Evolutionary conservation across 2,888 invertebrate species (phyloP).

Genomic region (Lissonota sp.): DNA sequence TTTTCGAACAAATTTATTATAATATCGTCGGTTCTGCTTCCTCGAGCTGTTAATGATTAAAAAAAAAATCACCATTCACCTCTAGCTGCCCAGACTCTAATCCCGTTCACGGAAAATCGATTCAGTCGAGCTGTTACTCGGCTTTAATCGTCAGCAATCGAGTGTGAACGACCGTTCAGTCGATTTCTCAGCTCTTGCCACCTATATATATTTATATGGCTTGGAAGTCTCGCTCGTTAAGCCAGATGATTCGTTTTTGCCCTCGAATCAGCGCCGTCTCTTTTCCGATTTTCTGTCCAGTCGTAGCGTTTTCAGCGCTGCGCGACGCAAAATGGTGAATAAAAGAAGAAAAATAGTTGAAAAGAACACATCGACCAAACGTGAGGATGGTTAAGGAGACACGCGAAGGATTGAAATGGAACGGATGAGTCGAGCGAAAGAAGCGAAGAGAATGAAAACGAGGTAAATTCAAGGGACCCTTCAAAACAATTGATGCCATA

Average conservation of each 20-base stretch:
- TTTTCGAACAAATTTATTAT: too few relatives aligned
- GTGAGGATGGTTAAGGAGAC: slow-evolving; percentile 4
- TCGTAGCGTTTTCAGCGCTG: slow-evolving; percentile 6
- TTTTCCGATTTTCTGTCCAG: slow-evolving; percentile 12
- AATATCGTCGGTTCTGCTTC: too few relatives aligned
- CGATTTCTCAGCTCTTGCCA: slow-evolving; percentile 24
- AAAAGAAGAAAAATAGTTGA: not conserved
- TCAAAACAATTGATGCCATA: not conserved
- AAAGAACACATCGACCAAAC: slow-evolving; percentile 8
- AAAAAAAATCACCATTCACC: slow-evolving; percentile 9
- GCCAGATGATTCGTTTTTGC: slow-evolving; percentile 56
- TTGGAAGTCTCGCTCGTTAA: slow-evolving; percentile 51
- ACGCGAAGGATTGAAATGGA: slow-evolving; percentile 18
- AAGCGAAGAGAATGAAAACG: not conserved
- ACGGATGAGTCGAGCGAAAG: not conserved
- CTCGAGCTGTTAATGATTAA: too few relatives aligned
- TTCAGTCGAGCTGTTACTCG: slow-evolving; percentile 54
- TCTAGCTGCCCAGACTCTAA: slow-evolving; percentile 20
- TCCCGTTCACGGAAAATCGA: slow-evolving; percentile 45
- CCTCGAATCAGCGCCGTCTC: slow-evolving; percentile 2
- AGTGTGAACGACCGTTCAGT: slow-evolving; percentile 41
- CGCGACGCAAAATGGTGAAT: not conserved
- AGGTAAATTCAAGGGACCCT: not conserved
- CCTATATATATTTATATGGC: not conserved
- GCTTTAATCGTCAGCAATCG: slow-evolving; percentile 56